These are phyloP conservation scores for Schizopygopsis malacanthus DNA, from an alignment of 2,797 vertebrate species.

Conservation along the genomic window DNA sequence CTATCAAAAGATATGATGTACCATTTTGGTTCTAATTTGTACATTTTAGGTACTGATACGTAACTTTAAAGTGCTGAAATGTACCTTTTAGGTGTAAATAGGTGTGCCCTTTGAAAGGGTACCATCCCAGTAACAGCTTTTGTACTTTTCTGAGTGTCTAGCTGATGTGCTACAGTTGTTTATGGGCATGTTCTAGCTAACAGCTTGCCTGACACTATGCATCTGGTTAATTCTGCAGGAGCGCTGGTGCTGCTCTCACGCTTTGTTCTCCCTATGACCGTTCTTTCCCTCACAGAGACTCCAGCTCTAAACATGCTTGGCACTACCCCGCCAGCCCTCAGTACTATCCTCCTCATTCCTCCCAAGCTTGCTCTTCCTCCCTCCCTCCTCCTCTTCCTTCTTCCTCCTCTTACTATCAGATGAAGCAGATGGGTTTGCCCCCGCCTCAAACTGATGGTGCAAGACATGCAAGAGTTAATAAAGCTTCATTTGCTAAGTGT, in stretches of 20 bases:
- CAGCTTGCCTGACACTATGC: conserved; percentile 21
- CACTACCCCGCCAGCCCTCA: conserved; percentile 41
- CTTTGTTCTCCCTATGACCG: conserved; percentile 43
- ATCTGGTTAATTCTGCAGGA: conserved; percentile 8
- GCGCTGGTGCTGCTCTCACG: conserved; percentile 23
- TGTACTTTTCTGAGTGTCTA: background rate
- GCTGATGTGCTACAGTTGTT: background rate
- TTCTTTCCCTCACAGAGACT: conserved; percentile 55
- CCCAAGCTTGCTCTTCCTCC: conserved; percentile 70
- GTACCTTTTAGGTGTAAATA: background rate
- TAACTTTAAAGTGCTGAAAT: background rate
- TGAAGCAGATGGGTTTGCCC: conserved; percentile 75
- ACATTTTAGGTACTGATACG: background rate
- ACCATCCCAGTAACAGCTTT: background rate
- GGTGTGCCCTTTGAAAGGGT: background rate
- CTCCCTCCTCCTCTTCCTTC: conserved; percentile 62
- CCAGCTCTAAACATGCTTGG: conserved; percentile 53
- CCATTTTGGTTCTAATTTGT: background rate
- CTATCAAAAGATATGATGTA: background rate
- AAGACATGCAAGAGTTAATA: conserved; percentile 78
- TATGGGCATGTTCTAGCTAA: conserved; percentile 19
- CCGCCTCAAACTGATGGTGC: conserved; percentile 71
- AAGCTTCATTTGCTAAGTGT: conserved; percentile 76
- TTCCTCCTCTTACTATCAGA: conserved; percentile 64
- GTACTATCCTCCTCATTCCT: conserved; percentile 61